Percentiles rank a stretch among this genome's conserved stretches.
These are phyloP conservation scores for Apaloderma vittatum DNA, from an alignment of 2,113 vertebrate species.

Conservation along the genomic window DNA sequence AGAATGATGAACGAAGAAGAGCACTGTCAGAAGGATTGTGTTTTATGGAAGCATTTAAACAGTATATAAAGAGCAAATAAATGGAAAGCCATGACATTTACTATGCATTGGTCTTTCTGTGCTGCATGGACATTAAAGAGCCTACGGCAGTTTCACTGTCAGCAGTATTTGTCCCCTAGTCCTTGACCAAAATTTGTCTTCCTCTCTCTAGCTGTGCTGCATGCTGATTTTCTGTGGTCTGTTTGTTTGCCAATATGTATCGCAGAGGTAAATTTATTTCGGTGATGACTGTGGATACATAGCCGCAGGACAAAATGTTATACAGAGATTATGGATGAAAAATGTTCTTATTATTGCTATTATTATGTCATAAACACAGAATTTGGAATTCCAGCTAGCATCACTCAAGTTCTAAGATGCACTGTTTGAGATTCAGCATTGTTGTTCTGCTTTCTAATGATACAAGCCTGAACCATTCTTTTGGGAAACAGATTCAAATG, in stretches of 20 bases:
- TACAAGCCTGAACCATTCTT: background rate
- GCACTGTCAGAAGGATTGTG: background rate
- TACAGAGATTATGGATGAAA: background rate
- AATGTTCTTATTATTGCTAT: background rate
- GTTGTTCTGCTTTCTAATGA: background rate
- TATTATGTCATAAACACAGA: background rate
- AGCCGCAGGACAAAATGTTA: background rate
- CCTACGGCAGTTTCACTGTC: background rate
- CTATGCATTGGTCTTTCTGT: background rate
- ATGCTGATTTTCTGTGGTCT: conserved; percentile 31
- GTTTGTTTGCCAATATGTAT: conserved; percentile 14
- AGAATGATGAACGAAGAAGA: background rate
- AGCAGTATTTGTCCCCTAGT: conserved; percentile 47
- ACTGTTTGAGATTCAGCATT: background rate
- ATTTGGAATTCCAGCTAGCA: background rate
- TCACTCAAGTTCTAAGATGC: background rate
- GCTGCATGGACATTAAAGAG: background rate
- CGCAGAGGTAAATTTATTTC: background rate
- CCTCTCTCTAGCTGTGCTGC: background rate
- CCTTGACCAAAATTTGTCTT: conserved; percentile 61
- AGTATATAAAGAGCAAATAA: conserved; percentile 32
- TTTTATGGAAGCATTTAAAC: conserved; percentile 29
- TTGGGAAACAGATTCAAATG: background rate
- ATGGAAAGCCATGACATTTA: conserved; percentile 21
- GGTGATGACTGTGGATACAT: background rate